phyloP scores from a whole-genome alignment of 2,888 invertebrate genomes.

The Cantharis rufa region DNA sequence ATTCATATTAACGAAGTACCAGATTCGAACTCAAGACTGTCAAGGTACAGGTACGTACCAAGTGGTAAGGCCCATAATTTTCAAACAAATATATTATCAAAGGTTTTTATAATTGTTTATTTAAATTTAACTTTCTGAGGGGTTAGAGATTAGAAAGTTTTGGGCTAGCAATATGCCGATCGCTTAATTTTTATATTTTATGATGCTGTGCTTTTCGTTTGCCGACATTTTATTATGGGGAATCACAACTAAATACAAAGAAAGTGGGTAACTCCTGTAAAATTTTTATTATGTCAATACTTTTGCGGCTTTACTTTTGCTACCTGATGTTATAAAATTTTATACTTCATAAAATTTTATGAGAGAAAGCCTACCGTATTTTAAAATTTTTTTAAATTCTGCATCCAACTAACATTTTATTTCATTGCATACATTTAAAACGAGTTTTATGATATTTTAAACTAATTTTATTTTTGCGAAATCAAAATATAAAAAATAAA shows the following conservation, averaged over 20 bases:
- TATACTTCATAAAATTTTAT: slow-evolving; percentile 26
- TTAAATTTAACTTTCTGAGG: slow-evolving; percentile 6
- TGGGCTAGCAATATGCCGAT: slow-evolving; percentile 8
- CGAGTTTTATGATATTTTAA: neutral
- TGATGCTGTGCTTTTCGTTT: slow-evolving; percentile 10
- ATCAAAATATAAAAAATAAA: neutral
- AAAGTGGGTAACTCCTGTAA: slow-evolving; percentile 19
- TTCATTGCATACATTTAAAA: neutral
- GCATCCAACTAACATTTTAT: neutral
- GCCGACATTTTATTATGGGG: slow-evolving; percentile 26
- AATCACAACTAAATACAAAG: slow-evolving; percentile 25
- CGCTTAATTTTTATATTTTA: slow-evolving; percentile 20
- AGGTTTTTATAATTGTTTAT: neutral
- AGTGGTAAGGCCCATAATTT: too few species aligned
- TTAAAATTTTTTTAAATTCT: slow-evolving; percentile 6
- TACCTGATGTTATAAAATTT: slow-evolving; percentile 33
- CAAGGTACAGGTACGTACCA: too few species aligned
- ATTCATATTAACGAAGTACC: too few species aligned
- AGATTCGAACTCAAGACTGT: too few species aligned
- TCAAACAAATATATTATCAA: neutral
- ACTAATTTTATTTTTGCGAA: neutral
- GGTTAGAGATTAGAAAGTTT: slow-evolving; percentile 13
- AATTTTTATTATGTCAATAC: slow-evolving; percentile 27
- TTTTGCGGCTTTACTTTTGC: slow-evolving; percentile 29
- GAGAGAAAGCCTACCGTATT: slow-evolving; percentile 11